Conservation (phyloP, 2,888 invertebrate genomes). For the Acrobasis repandana region DNA sequence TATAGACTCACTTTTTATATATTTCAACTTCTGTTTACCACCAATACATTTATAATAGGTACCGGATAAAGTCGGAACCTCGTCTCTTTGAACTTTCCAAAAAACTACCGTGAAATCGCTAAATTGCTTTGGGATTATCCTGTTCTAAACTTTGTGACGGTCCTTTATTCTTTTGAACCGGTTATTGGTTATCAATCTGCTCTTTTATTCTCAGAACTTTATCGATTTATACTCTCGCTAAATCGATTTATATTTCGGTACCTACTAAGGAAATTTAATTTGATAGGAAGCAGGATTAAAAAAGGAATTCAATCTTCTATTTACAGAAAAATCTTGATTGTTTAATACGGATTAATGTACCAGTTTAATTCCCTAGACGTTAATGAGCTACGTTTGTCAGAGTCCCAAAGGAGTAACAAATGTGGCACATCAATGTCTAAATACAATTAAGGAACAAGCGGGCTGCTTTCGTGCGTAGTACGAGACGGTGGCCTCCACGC, state of each 20-base stretch:
- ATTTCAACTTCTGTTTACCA: neutral
- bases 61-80: neutral
- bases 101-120: neutral
- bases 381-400: neutral
- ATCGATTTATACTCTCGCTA: neutral
- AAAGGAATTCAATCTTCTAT: too few relatives aligned
- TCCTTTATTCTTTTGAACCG: slow-evolving; percentile 3
- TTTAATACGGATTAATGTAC: neutral
- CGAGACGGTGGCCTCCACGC: slow-evolving; percentile 44
- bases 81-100: neutral
- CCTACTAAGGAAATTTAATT: too few relatives aligned
- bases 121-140: slow-evolving; percentile 11
- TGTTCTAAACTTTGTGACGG: neutral
- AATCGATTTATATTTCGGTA: neutral
- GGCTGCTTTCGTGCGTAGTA: slow-evolving; percentile 45
- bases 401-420: slow-evolving; percentile 40
- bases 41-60: neutral
- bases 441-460: slow-evolving; percentile 48
- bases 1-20: too few relatives aligned
- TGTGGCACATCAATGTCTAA: slow-evolving; percentile 48
- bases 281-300: neutral
- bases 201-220: neutral
- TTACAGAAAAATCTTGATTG: neutral
- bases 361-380: neutral
- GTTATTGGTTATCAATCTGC: slow-evolving; percentile 1